These are phyloP conservation scores for Sisor rabdophorus DNA, from an alignment of 2,113 vertebrate genomes.

Conservation along the genomic window DNA sequence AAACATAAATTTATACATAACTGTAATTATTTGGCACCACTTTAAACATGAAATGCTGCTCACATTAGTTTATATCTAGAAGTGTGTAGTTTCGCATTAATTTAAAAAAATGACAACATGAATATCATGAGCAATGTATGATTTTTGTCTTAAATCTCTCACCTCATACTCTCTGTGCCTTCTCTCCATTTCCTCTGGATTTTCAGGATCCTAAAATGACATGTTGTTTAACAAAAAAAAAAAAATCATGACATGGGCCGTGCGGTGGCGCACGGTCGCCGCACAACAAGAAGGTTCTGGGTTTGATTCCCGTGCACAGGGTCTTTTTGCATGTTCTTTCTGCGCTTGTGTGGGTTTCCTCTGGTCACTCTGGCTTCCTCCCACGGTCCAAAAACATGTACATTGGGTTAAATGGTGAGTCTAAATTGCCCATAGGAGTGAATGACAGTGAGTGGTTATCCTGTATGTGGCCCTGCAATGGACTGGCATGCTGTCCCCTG, in stretches of 20 bases:
- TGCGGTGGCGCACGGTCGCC: too few relatives aligned
- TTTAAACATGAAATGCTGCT: neutral
- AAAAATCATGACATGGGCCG: neutral
- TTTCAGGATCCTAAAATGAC: slow-evolving; percentile 64
- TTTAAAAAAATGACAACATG: neutral
- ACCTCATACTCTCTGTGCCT: slow-evolving; percentile 71
- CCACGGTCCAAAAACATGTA: too few relatives aligned
- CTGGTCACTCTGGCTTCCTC: too few relatives aligned
- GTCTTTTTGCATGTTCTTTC: too few relatives aligned
- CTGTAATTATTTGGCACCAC: neutral
- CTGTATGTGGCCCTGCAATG: too few relatives aligned
- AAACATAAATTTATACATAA: neutral
- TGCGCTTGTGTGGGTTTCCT: too few relatives aligned
- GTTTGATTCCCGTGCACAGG: too few relatives aligned
- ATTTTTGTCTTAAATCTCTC: neutral
- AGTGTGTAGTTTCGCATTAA: neutral
- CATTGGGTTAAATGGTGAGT: too few relatives aligned
- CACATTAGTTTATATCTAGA: neutral
- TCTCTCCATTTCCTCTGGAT: slow-evolving; percentile 66
- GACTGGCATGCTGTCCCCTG: too few relatives aligned
- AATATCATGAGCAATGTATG: neutral
- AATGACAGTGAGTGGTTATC: too few relatives aligned
- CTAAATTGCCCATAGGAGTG: too few relatives aligned
- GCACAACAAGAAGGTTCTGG: too few relatives aligned
- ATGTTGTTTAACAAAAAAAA: slow-evolving; percentile 34